phyloP scores from a whole-genome alignment of 1,140 invertebrate species.

The Piezodorus guildinii region DNA sequence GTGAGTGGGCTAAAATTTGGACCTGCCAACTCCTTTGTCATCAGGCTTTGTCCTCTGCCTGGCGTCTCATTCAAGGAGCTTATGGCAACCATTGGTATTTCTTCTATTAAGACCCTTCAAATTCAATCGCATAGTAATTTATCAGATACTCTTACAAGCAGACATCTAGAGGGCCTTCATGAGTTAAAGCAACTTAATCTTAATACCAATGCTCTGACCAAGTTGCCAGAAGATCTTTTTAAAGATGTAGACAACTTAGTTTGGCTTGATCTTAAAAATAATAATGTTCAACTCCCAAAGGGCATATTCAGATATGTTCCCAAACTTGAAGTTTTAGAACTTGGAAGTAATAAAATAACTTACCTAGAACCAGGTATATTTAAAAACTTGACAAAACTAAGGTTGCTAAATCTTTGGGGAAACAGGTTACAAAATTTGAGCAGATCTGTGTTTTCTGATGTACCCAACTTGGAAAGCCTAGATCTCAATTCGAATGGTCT shows the following conservation, averaged over 20 bases:
- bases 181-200: slow-evolving; percentile 38
- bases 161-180: slow-evolving; percentile 41
- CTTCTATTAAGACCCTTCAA: slow-evolving; percentile 35
- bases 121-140: slow-evolving; percentile 39
- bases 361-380: slow-evolving; percentile 45
- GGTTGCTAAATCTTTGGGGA: slow-evolving; percentile 46
- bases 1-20: slow-evolving; percentile 8
- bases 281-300: slow-evolving; percentile 35
- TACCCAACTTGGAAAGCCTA: slow-evolving; percentile 43
- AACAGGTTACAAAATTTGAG: slow-evolving; percentile 46
- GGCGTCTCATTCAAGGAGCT: slow-evolving; percentile 30
- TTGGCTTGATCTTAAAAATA: slow-evolving; percentile 45
- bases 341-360: slow-evolving; percentile 46
- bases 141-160: slow-evolving; percentile 36
- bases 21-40: slow-evolving; percentile 20
- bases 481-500: slow-evolving; percentile 50
- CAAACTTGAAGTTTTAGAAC: slow-evolving; percentile 45
- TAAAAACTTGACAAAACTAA: slow-evolving; percentile 42
- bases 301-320: slow-evolving; percentile 33
- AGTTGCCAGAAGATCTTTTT: slow-evolving; percentile 46
- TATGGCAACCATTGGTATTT: slow-evolving; percentile 32
- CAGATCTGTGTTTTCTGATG: slow-evolving; percentile 43
- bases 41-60: slow-evolving; percentile 31
- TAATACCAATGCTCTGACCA: slow-evolving; percentile 38
- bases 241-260: slow-evolving; percentile 42